phyloP scores from a whole-genome alignment of 2,888 invertebrate species.

The Ophion ventricosus region DNA sequence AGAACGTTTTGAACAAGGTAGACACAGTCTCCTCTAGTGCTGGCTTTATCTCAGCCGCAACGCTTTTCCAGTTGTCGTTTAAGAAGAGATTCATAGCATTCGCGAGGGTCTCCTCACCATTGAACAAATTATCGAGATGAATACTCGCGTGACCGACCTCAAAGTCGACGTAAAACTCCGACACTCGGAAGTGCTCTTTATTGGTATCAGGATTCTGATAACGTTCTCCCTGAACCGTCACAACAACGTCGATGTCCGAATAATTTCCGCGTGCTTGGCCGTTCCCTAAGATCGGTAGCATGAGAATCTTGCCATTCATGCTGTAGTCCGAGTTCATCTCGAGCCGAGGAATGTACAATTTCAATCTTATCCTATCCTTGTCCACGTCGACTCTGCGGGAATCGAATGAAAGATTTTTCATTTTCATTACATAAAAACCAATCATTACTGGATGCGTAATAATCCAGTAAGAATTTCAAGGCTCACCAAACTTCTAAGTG shows the following conservation, averaged over 20 bases:
- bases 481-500: neutral
- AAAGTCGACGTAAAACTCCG: slow-evolving; percentile 88
- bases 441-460: neutral
- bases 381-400: slow-evolving; percentile 85
- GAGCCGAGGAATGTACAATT: slow-evolving; percentile 87
- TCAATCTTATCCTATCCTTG: slow-evolving; percentile 86
- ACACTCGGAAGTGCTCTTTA: slow-evolving; percentile 85
- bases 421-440: too few species aligned
- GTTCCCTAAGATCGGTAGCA: slow-evolving; percentile 89
- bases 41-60: slow-evolving; percentile 89
- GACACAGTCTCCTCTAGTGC: slow-evolving; percentile 88
- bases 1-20: slow-evolving; percentile 85
- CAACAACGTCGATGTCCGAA: slow-evolving; percentile 87
- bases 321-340: slow-evolving; percentile 87
- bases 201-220: slow-evolving; percentile 79
- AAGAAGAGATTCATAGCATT: slow-evolving; percentile 90
- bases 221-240: slow-evolving; percentile 86
- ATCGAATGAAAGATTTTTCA: neutral
- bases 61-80: slow-evolving; percentile 90
- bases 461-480: neutral
- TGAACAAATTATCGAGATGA: slow-evolving; percentile 89
- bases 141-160: slow-evolving; percentile 87
- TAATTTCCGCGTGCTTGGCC: slow-evolving; percentile 89
- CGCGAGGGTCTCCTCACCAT: slow-evolving; percentile 87
- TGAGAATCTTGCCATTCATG: slow-evolving; percentile 88